phyloP scores from a whole-genome alignment of 2,797 vertebrate genomes.

The Thamnophis elegans region DNA sequence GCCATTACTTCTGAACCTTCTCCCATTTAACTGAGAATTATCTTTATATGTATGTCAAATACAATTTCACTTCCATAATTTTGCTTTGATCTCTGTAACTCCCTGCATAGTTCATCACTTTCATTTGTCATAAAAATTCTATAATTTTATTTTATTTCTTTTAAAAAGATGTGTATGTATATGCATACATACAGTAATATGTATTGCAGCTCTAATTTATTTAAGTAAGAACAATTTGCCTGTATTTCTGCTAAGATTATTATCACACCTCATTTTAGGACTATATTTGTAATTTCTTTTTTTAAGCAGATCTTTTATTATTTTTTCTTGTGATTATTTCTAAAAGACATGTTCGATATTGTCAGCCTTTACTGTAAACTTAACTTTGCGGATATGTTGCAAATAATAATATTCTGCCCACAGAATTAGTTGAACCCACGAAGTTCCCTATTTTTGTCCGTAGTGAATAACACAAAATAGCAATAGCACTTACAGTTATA shows the following conservation, averaged over 20 bases:
- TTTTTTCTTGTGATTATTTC: constrained; percentile 36
- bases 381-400: neutral
- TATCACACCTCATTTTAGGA: constrained; percentile 39
- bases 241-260: constrained; percentile 15
- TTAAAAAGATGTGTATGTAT: neutral
- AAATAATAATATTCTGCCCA: neutral
- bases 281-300: no score
- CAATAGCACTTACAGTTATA: neutral
- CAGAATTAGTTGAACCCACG: neutral
- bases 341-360: constrained; percentile 25
- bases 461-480: neutral
- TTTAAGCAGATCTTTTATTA: no score
- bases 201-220: constrained; percentile 5
- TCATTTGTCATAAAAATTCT: constrained; percentile 2
- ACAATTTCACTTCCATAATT: neutral
- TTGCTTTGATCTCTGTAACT: constrained; percentile 30
- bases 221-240: constrained; percentile 33
- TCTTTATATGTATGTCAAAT: neutral
- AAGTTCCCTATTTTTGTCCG: neutral
- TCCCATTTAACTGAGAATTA: neutral
- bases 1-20: neutral
- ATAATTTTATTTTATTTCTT: neutral
- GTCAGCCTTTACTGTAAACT: constrained; percentile 9
- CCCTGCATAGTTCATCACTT: constrained; percentile 21
- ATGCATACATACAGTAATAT: neutral